phyloP scores from a whole-genome alignment of 2,797 vertebrate species.

The Esox lucius region DNA sequence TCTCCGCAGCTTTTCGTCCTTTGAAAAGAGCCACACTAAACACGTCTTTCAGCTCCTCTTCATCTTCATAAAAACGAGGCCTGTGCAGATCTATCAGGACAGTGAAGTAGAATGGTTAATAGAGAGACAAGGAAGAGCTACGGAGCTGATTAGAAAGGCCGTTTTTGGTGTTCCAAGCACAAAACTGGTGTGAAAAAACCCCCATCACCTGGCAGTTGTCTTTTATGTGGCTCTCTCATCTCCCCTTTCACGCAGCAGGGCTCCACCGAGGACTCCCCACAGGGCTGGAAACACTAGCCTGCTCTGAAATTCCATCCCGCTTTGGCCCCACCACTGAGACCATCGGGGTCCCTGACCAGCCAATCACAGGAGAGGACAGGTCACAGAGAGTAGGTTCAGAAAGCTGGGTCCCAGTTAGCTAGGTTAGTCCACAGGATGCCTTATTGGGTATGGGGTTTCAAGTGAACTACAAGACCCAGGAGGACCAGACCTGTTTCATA shows the following conservation, averaged over 20 bases:
- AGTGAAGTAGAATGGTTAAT: background rate
- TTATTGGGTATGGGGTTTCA: constrained; percentile 28
- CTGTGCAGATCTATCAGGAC: constrained; percentile 2
- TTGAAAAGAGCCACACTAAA: constrained; percentile 39
- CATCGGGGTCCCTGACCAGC: constrained; percentile 39
- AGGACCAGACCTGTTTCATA: constrained; percentile 9
- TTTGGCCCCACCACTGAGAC: constrained; percentile 37
- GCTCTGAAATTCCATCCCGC: constrained; percentile 49
- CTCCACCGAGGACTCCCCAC: constrained; percentile 11
- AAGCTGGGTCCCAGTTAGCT: constrained; percentile 17
- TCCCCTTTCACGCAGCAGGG: constrained; percentile 17
- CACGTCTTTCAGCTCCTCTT: constrained; percentile 50
- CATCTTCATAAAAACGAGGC: constrained; percentile 40
- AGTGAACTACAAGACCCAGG: constrained; percentile 14
- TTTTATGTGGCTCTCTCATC: background rate
- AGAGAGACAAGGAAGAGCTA: background rate
- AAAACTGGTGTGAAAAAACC: background rate
- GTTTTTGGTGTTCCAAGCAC: background rate
- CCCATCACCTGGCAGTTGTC: constrained; percentile 1
- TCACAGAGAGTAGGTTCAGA: constrained; percentile 25
- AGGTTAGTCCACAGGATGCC: constrained; percentile 23
- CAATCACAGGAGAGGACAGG: constrained; percentile 37
- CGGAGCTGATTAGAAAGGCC: background rate
- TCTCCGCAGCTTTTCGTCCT: constrained; percentile 31
- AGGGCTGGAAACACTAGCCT: constrained; percentile 38